Evolutionary conservation across 2,888 invertebrate genomes (phyloP).

Genomic region (Arge pagana): DNA sequence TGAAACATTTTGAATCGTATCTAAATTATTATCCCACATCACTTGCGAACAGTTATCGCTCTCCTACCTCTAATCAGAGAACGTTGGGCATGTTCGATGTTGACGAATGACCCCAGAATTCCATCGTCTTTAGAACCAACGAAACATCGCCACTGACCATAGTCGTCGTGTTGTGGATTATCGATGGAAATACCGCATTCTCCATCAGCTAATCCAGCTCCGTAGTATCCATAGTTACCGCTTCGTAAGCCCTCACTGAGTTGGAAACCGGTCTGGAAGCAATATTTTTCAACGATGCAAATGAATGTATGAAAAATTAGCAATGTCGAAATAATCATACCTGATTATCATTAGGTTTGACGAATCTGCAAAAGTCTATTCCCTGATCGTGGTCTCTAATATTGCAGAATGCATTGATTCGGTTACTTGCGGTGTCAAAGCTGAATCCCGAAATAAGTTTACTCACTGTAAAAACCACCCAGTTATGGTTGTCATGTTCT

Average conservation of each 20-base stretch:
- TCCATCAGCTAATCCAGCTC: constrained; percentile 57
- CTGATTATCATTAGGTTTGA: constrained; percentile 39
- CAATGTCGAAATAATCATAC: neutral
- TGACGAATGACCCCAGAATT: constrained; percentile 17
- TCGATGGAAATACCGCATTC: constrained; percentile 62
- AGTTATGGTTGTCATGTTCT: no score
- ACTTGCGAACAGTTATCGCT: no score
- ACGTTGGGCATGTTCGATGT: neutral
- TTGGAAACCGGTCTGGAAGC: constrained; percentile 21
- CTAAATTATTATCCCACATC: constrained; percentile 10
- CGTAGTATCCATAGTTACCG: constrained; percentile 58
- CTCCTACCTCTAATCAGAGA: constrained; percentile 1
- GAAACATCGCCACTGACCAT: constrained; percentile 60
- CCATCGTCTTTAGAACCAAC: constrained; percentile 50
- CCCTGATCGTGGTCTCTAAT: constrained; percentile 56
- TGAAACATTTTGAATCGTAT: neutral
- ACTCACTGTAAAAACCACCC: constrained; percentile 59
- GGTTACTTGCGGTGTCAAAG: constrained; percentile 45
- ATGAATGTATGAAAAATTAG: neutral
- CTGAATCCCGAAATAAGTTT: constrained; percentile 59
- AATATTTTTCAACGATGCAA: neutral
- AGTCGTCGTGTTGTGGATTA: constrained; percentile 51
- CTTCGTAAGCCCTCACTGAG: constrained; percentile 24
- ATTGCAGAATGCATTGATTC: constrained; percentile 60
- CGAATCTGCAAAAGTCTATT: constrained; percentile 62